Conservation (phyloP, 2,888 invertebrate genomes). For the Notocelia uddmanniana region DNA sequence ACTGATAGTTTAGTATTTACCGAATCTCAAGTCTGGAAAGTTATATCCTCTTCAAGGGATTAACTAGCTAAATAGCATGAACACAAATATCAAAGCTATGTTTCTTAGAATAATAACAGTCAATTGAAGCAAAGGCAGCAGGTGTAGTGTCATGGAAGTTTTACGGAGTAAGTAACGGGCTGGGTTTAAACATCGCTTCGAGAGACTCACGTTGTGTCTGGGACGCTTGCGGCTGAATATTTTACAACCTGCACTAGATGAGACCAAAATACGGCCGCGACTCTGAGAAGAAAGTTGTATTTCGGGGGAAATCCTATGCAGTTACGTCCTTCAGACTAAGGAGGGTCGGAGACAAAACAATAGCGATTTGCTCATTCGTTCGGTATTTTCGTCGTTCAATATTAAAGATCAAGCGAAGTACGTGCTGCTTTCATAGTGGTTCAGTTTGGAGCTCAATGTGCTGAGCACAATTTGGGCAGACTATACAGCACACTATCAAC, state of each 20-base stretch:
- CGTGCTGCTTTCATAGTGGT: not conserved
- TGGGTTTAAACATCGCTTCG: slow-evolving; percentile 17
- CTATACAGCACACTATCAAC: not conserved
- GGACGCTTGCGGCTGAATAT: slow-evolving; percentile 45
- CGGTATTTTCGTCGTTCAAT: not conserved
- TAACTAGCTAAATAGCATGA: slow-evolving; percentile 11
- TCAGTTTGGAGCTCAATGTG: not conserved
- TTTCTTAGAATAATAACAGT: slow-evolving; percentile 36
- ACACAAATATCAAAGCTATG: slow-evolving; percentile 26
- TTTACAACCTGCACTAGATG: slow-evolving; percentile 51
- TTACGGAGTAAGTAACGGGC: slow-evolving; percentile 24
- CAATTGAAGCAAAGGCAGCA: slow-evolving; percentile 28
- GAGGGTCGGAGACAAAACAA: slow-evolving; percentile 5
- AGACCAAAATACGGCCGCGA: slow-evolving; percentile 49
- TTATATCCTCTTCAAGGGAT: slow-evolving; percentile 4
- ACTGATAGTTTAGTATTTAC: slow-evolving; percentile 8
- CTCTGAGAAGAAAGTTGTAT: slow-evolving; percentile 29
- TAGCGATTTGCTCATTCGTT: not conserved
- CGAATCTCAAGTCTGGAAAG: slow-evolving; percentile 23
- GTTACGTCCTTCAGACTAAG: not conserved
- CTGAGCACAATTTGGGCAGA: not conserved
- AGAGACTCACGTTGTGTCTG: slow-evolving; percentile 19
- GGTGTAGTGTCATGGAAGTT: slow-evolving; percentile 26
- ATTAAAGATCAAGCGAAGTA: not conserved
- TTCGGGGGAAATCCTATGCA: not conserved